Base-by-base conservation (phyloP, 2,888 invertebrate genomes). In the Tetanocera ferruginea region DNA sequence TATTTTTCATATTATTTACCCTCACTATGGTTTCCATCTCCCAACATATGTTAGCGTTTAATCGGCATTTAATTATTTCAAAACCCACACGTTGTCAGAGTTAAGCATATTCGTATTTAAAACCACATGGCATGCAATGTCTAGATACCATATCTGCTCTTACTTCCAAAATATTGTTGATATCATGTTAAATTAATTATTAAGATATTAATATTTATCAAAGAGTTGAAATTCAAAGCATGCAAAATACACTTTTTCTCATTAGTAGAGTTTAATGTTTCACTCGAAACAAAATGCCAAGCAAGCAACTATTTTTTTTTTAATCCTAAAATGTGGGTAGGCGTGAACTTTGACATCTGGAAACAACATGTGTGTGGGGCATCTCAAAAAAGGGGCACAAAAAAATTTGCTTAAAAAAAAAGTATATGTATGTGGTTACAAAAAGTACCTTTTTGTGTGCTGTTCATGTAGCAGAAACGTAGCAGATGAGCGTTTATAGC, bases 311-410 rank as follows among this genome's bases (percentile, higher is more conserved):
- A 43, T 11, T 2, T 2, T 11, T 43, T 3, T 14, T 43, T 43
- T 43, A 43, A 43, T 43, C 43, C 43, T 43, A 11, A 14, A 43
- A 43, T 43, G 43, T 43, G 11, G 43, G 11, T 43, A 43, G 43
- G 43, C 43, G 43, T 43, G 43, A 43, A 43, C 11, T 43, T 14
- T 43, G 43, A 43, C 43, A 43, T 43, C 14, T 43, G 11, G 43
- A 14, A 28, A 34, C 64, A 66, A 66, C 31, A 34, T 66, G 37
- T 66, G 64, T n/a, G 64, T 5, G 31, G 64, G n/a, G 31, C 64
- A 66, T 66, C 23, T 60, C 11, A 31, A 66, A 37, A 37, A 28
- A 34, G 28, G 28, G 14, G n/a, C 3, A 31, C 17, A 14, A 62
- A 23, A 62, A 62, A 62, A 34, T 19, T 31, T n/a, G n/a, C n/a